These are phyloP conservation scores for Percina caprodes DNA, from an alignment of 2,113 vertebrate species.

Conservation along the genomic window DNA sequence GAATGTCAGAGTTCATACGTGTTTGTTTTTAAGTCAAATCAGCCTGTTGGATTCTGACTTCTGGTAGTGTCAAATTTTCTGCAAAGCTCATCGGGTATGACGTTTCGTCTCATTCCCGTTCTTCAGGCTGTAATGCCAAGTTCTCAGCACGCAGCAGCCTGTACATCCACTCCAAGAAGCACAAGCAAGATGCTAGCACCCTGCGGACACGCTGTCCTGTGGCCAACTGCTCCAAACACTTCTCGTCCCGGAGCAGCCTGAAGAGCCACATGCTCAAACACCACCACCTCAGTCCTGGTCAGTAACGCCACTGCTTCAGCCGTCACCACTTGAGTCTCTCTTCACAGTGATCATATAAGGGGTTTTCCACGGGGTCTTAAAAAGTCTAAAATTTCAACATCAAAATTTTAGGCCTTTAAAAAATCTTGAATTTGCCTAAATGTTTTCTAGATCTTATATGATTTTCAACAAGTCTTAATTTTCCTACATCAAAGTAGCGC, in stretches of 20 bases:
- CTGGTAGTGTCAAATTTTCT: background rate
- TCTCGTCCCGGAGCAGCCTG: conserved; percentile 95
- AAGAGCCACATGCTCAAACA: conserved; percentile 95
- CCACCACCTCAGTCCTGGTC: conserved; percentile 92
- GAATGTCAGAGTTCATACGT: background rate
- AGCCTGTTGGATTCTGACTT: background rate
- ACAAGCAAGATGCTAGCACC: conserved; percentile 89
- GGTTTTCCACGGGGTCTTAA: no score
- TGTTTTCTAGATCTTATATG: no score
- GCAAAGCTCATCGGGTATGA: background rate
- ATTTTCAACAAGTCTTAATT: no score
- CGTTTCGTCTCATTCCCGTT: background rate
- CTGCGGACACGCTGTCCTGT: conserved; percentile 92
- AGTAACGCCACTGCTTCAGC: conserved; percentile 1
- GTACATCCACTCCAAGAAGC: conserved; percentile 98
- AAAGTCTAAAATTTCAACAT: no score
- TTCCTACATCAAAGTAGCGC: no score
- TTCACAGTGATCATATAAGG: no score
- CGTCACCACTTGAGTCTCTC: no score
- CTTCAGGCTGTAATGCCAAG: conserved; percentile 92
- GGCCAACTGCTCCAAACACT: conserved; percentile 91
- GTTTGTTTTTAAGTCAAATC: no score
- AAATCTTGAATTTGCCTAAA: no score
- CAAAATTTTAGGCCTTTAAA: no score
- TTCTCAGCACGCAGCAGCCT: conserved; percentile 98